Evolutionary conservation across 2,797 vertebrate species (phyloP), one percentile per base, ranked within the genome.

Genomic region (Sebastes matsubarae): DNA sequence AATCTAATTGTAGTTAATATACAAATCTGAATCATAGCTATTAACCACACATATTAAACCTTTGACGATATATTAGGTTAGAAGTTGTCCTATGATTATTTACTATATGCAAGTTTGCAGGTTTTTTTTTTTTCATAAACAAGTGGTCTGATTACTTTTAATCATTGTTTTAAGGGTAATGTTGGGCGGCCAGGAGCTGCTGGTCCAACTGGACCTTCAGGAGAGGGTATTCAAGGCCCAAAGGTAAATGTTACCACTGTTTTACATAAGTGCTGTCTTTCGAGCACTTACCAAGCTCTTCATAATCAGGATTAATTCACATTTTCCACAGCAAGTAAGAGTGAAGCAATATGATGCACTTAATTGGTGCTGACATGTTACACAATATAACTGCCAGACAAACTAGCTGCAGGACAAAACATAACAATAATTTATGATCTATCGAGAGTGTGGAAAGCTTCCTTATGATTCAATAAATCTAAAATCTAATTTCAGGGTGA

Each of bases 171-270:
- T 74, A 88, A 98, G 97, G 98, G 98, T 82, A 93, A 92, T 87
- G 27, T 76, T 67, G 98, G 98, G 77, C 94, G 96, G 24, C 86
- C 94, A 88, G 97, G 98, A 32, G 88, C 92, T 64, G 83, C 92
- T 71, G 97, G 98, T 20, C 91, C 95, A 88, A 42, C 74, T 68
- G 98, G 97, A 78, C 96, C 96, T 78, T 92, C 93, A 72, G 97
- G 98, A 70, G 96, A 97, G 90, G 96, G 97, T 72, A 93, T 97
- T 92, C 98, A 98, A 93, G 98, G 97, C 74, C 91, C 94, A 84
- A 99, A 98, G 96, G 98, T 98, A 96, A 92, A 89, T 86, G 34
- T 68, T 67, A 30, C 25, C 7, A 52, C 6, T 10, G 5, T 71
- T 68, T 70, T 27, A 32, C 64, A 27, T 32, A 54, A 20, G 22